Conservation (phyloP, 2,113 vertebrate species). For the Arothron firmamentum region DNA sequence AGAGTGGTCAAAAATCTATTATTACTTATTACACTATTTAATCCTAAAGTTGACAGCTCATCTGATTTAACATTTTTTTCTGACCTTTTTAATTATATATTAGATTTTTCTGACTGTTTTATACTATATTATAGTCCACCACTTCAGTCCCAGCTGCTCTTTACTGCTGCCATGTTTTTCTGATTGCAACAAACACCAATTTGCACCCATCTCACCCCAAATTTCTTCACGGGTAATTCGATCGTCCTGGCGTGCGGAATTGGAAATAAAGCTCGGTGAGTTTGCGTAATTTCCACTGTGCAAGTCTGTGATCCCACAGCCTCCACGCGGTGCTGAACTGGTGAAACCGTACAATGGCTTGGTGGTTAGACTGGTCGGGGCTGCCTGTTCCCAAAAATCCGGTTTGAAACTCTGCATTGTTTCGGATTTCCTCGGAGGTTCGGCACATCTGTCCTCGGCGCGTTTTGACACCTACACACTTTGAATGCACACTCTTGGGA, state of each 20-base stretch:
- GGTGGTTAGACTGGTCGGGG: no score
- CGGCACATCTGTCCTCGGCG: constrained; percentile 26
- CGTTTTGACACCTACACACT: constrained; percentile 49
- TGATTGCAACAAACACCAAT: no score
- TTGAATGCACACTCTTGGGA: constrained; percentile 12
- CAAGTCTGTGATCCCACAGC: neutral
- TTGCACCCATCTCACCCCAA: no score
- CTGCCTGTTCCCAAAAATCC: constrained; percentile 1
- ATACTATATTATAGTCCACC: neutral
- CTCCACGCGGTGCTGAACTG: neutral
- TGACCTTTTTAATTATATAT: no score
- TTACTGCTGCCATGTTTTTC: no score
- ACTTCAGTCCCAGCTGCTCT: no score
- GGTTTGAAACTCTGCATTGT: neutral
- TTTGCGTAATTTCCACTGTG: neutral
- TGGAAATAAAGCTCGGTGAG: constrained; percentile 3
- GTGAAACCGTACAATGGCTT: neutral
- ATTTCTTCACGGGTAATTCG: neutral
- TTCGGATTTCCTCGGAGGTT: constrained; percentile 7
- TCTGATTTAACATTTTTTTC: neutral
- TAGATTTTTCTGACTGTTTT: neutral
- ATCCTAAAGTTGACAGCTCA: no score
- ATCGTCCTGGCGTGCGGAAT: neutral
- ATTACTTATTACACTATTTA: no score
- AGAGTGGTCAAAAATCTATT: no score